Evolutionary conservation across 2,113 vertebrate species (phyloP).

Genomic region (Tupaia tana): DNA sequence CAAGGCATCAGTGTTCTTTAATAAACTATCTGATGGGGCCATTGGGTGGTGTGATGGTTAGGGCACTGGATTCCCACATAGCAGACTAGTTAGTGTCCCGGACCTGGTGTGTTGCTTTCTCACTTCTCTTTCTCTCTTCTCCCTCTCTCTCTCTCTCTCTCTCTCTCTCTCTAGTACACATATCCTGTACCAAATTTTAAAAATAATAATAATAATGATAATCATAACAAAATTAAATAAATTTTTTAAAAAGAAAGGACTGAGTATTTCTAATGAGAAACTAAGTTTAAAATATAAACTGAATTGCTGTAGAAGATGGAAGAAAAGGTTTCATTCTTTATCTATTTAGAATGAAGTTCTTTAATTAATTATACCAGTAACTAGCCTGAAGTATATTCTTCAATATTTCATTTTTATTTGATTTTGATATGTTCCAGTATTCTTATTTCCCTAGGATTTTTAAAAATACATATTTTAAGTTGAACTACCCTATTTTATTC

Average conservation of each 20-base stretch:
- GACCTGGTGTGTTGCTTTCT: too few relatives aligned
- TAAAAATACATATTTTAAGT: background rate
- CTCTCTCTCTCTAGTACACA: too few relatives aligned
- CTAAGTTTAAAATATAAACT: background rate
- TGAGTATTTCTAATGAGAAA: conserved; percentile 48
- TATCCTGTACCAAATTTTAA: too few relatives aligned
- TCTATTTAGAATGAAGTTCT: background rate
- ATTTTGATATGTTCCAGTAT: background rate
- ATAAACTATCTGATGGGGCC: conserved; percentile 10
- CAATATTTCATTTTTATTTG: conserved; percentile 38
- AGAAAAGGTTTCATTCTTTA: background rate
- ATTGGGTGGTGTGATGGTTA: too few relatives aligned
- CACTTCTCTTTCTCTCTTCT: too few relatives aligned
- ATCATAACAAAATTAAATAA: too few relatives aligned
- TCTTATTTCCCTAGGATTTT: background rate
- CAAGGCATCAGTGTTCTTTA: background rate
- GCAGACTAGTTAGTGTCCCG: too few relatives aligned
- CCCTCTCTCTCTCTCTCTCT: too few relatives aligned
- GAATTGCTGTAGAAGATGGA: background rate
- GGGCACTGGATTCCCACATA: too few relatives aligned
- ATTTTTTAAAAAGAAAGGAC: too few relatives aligned
- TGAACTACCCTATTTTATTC: too few relatives aligned
- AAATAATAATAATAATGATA: too few relatives aligned
- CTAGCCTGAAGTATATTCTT: background rate
- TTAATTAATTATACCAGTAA: background rate